Evolutionary conservation across 2,888 invertebrate species (phyloP).

Genomic region (Nymphalis c-album): DNA sequence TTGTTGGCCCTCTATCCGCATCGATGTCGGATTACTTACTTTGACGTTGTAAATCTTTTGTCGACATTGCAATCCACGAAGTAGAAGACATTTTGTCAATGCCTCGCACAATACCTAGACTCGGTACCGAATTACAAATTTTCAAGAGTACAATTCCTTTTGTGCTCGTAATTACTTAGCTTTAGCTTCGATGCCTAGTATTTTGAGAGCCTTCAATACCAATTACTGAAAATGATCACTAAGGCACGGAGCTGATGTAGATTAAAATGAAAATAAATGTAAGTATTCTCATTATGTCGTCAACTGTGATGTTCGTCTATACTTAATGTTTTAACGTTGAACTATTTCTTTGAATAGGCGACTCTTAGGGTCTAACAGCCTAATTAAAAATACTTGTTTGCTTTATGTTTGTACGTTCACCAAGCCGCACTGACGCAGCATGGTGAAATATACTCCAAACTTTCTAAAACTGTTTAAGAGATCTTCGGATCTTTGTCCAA

Average conservation of each 20-base stretch:
- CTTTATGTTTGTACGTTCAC: no score
- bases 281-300: not conserved
- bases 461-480: no score
- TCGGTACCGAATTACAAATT: constrained; percentile 30
- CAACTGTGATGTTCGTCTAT: no score
- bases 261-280: constrained; percentile 1
- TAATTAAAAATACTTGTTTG: no score
- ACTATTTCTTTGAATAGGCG: no score
- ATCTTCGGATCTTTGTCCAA: no score
- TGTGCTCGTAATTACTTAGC: constrained; percentile 34
- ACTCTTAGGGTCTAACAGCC: no score
- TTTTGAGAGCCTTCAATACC: constrained; percentile 17
- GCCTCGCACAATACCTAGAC: constrained; percentile 26
- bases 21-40: constrained; percentile 51
- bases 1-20: constrained; percentile 45
- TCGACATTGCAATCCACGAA: constrained; percentile 35
- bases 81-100: constrained; percentile 33
- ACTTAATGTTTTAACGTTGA: no score
- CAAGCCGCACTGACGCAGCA: no score
- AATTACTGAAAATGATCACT: constrained; percentile 16
- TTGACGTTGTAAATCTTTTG: constrained; percentile 54
- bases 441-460: no score
- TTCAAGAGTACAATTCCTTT: constrained; percentile 26
- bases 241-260: not conserved
- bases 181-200: constrained; percentile 8